Evolutionary conservation across 2,888 invertebrate genomes (phyloP).

Genomic region (Adineta ricciae): DNA sequence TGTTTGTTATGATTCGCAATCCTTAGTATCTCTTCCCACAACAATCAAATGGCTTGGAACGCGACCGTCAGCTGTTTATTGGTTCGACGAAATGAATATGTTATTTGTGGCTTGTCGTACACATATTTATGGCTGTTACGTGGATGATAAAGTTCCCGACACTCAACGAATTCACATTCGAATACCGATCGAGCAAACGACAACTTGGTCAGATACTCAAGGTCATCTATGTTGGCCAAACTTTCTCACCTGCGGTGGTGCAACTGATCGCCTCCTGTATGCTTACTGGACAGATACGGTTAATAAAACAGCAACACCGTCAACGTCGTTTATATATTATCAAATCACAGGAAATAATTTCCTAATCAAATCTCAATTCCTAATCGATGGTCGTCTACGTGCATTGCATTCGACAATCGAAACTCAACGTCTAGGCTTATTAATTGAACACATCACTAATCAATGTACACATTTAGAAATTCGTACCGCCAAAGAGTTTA

Average conservation of each 20-base stretch:
- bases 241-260: neutral
- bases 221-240: neutral
- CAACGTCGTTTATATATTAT: neutral
- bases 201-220: neutral
- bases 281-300: neutral
- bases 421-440: neutral
- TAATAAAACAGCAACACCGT: neutral
- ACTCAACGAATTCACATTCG: neutral
- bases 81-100: slow-evolving; percentile 9
- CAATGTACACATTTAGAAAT: neutral
- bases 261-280: neutral
- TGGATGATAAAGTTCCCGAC: neutral
- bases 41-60: slow-evolving; percentile 2
- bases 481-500: slow-evolving; percentile 11
- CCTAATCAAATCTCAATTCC: neutral
- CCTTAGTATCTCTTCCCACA: neutral
- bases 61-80: slow-evolving; percentile 3
- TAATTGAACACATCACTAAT: neutral
- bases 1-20: slow-evolving; percentile 1
- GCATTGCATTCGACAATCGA: neutral
- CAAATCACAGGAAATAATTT: neutral
- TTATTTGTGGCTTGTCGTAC: slow-evolving; percentile 11
- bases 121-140: slow-evolving; percentile 7
- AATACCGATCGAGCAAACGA: neutral
- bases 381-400: neutral